Percentiles rank a stretch among this genome's conserved stretches.
These are phyloP conservation scores for Azemiops feae DNA, from an alignment of 2,113 vertebrate genomes.

Conservation along the genomic window DNA sequence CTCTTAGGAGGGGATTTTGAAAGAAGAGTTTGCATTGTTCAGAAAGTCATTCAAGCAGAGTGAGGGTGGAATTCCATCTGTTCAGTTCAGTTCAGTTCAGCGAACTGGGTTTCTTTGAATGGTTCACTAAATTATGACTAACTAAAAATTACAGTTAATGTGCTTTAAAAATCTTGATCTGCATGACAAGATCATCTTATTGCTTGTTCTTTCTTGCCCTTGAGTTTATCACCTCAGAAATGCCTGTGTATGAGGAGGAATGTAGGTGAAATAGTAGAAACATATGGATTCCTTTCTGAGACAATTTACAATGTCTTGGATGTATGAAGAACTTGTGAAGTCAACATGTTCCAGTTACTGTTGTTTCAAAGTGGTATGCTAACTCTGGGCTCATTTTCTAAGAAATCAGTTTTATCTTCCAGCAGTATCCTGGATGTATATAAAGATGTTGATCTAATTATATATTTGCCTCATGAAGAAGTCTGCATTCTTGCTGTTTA, in stretches of 20 bases:
- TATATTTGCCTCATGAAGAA: constrained; percentile 24
- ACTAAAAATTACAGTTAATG: constrained; percentile 79
- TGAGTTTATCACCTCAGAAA: constrained; percentile 51
- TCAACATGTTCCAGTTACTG: neutral
- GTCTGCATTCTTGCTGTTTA: neutral
- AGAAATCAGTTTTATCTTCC: neutral
- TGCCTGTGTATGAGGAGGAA: neutral
- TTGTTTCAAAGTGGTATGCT: constrained; percentile 23
- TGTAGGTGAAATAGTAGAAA: constrained; percentile 2
- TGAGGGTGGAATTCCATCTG: constrained; percentile 76
- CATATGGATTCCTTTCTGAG: neutral
- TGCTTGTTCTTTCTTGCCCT: constrained; percentile 55
- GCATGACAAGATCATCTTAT: constrained; percentile 59
- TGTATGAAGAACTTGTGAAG: constrained; percentile 5
- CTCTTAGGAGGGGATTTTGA: constrained; percentile 53
- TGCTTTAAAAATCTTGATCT: constrained; percentile 71
- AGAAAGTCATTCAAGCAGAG: constrained; percentile 53
- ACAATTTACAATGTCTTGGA: neutral
- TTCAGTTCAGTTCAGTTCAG: constrained; percentile 71
- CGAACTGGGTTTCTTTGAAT: constrained; percentile 75
- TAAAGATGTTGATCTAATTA: constrained; percentile 9
- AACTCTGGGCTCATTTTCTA: constrained; percentile 18
- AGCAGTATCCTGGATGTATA: constrained; percentile 37
- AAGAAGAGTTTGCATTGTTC: constrained; percentile 70
- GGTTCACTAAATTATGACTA: constrained; percentile 76